A percentile compares a stretch with the other conserved stretches of the same genome.
phyloP scores from a whole-genome alignment of 2,888 invertebrate species.

The Drosophila kanekoi region DNA sequence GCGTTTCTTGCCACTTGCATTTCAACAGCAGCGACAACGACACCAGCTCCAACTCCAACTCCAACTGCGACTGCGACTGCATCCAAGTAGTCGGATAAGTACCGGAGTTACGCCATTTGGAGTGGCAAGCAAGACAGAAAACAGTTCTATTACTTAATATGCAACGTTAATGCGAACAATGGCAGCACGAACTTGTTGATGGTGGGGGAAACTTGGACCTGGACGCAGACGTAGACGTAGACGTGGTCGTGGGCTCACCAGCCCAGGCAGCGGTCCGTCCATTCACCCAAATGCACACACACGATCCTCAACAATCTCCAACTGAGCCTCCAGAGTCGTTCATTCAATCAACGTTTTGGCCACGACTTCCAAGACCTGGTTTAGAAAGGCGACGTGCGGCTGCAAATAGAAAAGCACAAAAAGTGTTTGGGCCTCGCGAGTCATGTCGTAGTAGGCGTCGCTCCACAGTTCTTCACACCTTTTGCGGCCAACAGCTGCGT shows the following conservation, averaged over 20 bases:
- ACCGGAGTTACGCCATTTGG: slow-evolving; percentile 56
- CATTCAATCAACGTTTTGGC: slow-evolving; percentile 70
- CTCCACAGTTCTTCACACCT: slow-evolving; percentile 59
- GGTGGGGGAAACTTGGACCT: slow-evolving; percentile 4
- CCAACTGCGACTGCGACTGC: slow-evolving; percentile 19
- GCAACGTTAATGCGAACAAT: slow-evolving; percentile 76
- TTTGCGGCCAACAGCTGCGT: slow-evolving; percentile 26
- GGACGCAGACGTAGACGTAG: not conserved
- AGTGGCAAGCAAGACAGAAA: slow-evolving; percentile 47
- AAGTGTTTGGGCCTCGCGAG: slow-evolving; percentile 11
- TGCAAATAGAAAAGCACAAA: slow-evolving; percentile 38
- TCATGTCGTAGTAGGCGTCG: slow-evolving; percentile 25
- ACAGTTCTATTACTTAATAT: slow-evolving; percentile 81
- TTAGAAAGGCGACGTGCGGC: slow-evolving; percentile 65
- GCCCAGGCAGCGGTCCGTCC: slow-evolving; percentile 23
- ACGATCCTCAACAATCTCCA: slow-evolving; percentile 30
- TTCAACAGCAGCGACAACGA: slow-evolving; percentile 38
- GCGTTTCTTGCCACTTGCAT: slow-evolving; percentile 58
- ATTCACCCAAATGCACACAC: slow-evolving; percentile 47
- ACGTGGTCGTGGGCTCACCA: slow-evolving; percentile 26
- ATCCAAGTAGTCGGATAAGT: slow-evolving; percentile 38
- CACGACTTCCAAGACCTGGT: slow-evolving; percentile 59
- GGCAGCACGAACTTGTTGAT: slow-evolving; percentile 59
- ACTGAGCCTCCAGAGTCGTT: slow-evolving; percentile 25
- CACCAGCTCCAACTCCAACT: slow-evolving; percentile 23